phyloP scores from a whole-genome alignment of 2,797 vertebrate species.

The Pelochelys cantorii region DNA sequence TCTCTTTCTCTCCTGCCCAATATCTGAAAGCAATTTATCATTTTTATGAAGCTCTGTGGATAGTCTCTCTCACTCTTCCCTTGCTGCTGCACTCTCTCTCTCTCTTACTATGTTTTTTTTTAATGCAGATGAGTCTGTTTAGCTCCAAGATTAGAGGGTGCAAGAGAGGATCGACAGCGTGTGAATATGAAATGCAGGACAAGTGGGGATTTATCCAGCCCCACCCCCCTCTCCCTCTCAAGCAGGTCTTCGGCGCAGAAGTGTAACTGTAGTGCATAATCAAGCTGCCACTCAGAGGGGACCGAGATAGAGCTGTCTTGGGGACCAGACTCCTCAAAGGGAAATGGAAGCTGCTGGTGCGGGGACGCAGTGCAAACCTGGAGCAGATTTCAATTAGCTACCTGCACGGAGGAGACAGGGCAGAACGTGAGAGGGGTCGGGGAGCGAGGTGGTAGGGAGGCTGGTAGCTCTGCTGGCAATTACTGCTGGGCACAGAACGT shows the following conservation, averaged over 20 bases:
- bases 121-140: conserved; percentile 23
- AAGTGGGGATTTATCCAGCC: not conserved
- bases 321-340: not conserved
- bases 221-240: fast-evolving
- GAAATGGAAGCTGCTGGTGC: not conserved
- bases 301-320: not conserved
- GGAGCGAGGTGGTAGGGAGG: no score
- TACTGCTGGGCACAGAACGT: not conserved
- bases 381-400: not conserved
- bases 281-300: not conserved
- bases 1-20: conserved; percentile 76
- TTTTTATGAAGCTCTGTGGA: conserved; percentile 70
- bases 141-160: conserved; percentile 9
- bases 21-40: conserved; percentile 82
- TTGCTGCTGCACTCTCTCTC: not conserved
- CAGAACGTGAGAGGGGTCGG: no score
- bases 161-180: not conserved
- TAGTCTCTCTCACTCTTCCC: conserved; percentile 71
- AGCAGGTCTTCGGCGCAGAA: not conserved
- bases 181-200: not conserved
- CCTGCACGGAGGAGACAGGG: not conserved
- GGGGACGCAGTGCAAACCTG: not conserved
- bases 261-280: not conserved
- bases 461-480: not conserved
- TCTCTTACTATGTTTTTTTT: not conserved